phyloP scores from a whole-genome alignment of 1,140 invertebrate genomes.

The Zaprionus tsacasi region DNA sequence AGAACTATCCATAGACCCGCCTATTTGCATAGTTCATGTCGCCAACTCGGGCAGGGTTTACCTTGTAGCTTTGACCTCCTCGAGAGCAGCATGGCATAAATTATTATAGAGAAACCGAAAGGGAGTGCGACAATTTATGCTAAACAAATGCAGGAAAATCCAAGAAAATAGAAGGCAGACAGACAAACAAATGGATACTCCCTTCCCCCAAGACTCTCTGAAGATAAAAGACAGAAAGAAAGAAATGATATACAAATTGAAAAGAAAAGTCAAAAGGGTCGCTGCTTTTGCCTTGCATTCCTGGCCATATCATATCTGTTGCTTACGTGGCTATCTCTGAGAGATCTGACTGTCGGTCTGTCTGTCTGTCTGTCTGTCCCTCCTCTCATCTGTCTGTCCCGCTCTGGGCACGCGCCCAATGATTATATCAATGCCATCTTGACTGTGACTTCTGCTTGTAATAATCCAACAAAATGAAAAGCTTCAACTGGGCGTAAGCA shows the following conservation, averaged over 20 bases:
- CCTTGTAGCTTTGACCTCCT: constrained; percentile 46
- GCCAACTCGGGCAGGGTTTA: constrained; percentile 30
- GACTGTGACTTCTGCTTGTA: constrained; percentile 3
- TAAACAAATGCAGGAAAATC: constrained; percentile 66
- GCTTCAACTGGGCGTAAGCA: constrained; percentile 47
- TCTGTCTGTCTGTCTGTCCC: constrained; percentile 15
- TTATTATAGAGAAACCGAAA: constrained; percentile 65
- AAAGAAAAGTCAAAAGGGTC: constrained; percentile 46
- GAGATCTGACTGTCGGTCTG: constrained; percentile 2
- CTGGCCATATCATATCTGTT: constrained; percentile 5
- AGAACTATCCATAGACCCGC: background rate
- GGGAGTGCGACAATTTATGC: constrained; percentile 71
- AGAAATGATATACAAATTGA: constrained; percentile 31
- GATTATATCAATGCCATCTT: constrained; percentile 80
- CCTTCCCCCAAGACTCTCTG: constrained; percentile 5
- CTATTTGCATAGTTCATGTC: constrained; percentile 24
- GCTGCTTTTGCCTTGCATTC: constrained; percentile 17
- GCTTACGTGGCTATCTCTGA: constrained; percentile 4
- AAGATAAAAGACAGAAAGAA: constrained; percentile 29
- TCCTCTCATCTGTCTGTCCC: constrained; percentile 15
- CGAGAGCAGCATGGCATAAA: constrained; percentile 58
- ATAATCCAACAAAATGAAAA: no score
- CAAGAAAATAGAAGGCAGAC: constrained; percentile 13
- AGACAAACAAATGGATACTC: constrained; percentile 2
- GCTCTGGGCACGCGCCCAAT: constrained; percentile 66